A percentile compares a stretch with the other conserved stretches of the same genome.
phyloP scores from a whole-genome alignment of 2,797 vertebrate species.

The Alcedo atthis region DNA sequence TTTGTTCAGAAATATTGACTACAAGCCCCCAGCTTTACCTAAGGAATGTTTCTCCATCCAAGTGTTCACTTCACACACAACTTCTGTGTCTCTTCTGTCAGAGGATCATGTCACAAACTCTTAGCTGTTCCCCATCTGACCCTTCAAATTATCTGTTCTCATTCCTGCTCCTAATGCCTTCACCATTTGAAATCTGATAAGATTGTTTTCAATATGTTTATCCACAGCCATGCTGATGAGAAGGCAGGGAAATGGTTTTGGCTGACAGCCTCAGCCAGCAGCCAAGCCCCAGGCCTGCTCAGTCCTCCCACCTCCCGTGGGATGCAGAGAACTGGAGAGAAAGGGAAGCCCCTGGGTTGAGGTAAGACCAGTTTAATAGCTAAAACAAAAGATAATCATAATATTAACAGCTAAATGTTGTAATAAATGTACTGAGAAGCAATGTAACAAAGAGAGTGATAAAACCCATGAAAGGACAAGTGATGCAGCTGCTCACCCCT shows the following conservation, averaged over 20 bases:
- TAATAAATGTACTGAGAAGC: neutral
- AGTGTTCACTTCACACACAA: neutral
- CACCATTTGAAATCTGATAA: neutral
- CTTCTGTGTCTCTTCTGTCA: neutral
- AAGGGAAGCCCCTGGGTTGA: neutral
- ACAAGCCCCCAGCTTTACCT: neutral
- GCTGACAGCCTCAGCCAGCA: neutral
- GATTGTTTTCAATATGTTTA: neutral
- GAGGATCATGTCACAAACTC: neutral
- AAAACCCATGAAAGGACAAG: neutral
- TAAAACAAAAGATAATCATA: neutral
- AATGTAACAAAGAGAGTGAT: neutral
- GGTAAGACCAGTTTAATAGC: neutral
- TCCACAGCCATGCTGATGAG: neutral
- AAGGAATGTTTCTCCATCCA: neutral
- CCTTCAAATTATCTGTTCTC: neutral
- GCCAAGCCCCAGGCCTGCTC: neutral
- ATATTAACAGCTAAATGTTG: neutral
- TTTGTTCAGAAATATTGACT: neutral
- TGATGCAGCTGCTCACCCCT: neutral
- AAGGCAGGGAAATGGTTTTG: neutral
- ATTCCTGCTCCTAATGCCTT: neutral
- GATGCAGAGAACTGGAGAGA: neutral
- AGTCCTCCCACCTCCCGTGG: neutral
- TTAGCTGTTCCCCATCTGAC: neutral